A percentile compares a stretch with the other conserved stretches of the same genome.
These are phyloP conservation scores for Macaca fascicularis DNA, from an alignment of 2,113 vertebrate species.

Conservation along the genomic window T2T-MFA8v1.1 NC_088375.1:167627001-167627500, in stretches of 20 bases:
- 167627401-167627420: background rate
- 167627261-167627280: background rate
- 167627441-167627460: too few species aligned
- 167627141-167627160: background rate
- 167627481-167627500: too few species aligned
- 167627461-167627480: too few species aligned
- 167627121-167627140: background rate
- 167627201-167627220: too few species aligned
- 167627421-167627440: too few species aligned
- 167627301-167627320: background rate
- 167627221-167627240: background rate
- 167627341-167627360: background rate
- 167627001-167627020: background rate
- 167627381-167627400: background rate
- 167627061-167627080: background rate
- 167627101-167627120: background rate
- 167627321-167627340: background rate
- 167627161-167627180: background rate
- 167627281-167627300: background rate
- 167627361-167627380: background rate
- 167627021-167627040: background rate
- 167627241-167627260: background rate
- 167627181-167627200: background rate
- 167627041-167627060: background rate
- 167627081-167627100: background rate